Base-by-base conservation (phyloP, 2,113 vertebrate species). In the Phasianus colchicus region DNA sequence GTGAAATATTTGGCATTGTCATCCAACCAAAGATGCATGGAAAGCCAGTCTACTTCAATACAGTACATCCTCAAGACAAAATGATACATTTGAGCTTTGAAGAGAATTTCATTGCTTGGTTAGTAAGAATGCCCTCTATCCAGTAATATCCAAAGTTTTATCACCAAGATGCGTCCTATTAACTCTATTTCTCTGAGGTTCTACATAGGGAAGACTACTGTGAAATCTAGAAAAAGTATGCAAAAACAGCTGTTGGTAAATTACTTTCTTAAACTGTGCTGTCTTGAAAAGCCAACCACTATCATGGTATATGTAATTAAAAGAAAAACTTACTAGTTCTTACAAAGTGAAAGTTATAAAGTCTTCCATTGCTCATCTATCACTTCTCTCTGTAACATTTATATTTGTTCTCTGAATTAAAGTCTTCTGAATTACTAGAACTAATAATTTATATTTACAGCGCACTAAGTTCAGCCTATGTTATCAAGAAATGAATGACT, bases 181-280 rank as follows among this genome's bases (percentile, higher is more conserved):
- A 70, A 61, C n/a, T 85, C 58, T 13, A 21, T 84, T 95, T 87
- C 45, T 87, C 58, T 87, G 71, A 92, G 74, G 36, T 54, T 64
- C 45, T 85, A 7, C 65, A 36, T 92, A 48, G 24, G 48, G 19
- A 81, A 85, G 43, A 72, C 21, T 32, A 29, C 63, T 73, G 45
- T 82, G 71, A 92, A 92, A 93, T 87, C 78, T 70, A 55, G 78
- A 89, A 87, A 79, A 50, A 11, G 45, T 80, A 36, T 73, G 70
- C 63, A 42, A 88, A 14, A 74, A 64, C 10, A 63, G 45, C 16
- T 73, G 7, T 69, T 84, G 38, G 45, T 55, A 57, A 89, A 93
- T 90, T 1, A 61, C 30, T 77, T 82, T 54, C 40, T 29, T 61
- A 63, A 73, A 50, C 40, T 64, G 32, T 38, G 11, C 22, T 52